Base-by-base conservation (phyloP, 2,888 invertebrate genomes). In the Himalopsyche tibetana region DNA sequence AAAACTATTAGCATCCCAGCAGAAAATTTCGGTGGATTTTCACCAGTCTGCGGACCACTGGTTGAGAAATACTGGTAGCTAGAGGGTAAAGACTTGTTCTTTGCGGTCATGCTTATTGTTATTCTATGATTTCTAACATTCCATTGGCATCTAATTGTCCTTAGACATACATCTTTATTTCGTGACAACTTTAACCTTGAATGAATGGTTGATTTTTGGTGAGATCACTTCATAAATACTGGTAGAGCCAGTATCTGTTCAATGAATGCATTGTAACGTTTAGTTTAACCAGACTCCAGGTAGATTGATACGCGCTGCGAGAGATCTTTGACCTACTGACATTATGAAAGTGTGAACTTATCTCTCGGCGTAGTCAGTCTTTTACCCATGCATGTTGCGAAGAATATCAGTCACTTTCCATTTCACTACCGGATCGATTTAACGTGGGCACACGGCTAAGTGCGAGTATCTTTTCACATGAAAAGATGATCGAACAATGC, bases 291-390 rank as follows among this genome's bases (percentile, higher is more conserved):
- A 4, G 42, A 82, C 19, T 83, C 42, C 36, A 38, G 80, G 80
- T 80, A 80, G 80, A 80, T 80, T 42, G 17, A 38, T 42, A 40
- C 15, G 55, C 55, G 55, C 28, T 12, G 56, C 55, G 38, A 36
- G 45, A 63, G 63, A 63, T 63, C 63, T 84, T 74, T 88, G 88
- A 88, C 88, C 88, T 81, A 88, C 86, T 88, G 87, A 86, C 88
- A 88, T 88, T 88, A 87, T 85, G 88, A 88, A 88, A 88, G 88
- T 88, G 81, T 83, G 81, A 85, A 87, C 85, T 84, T 55, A 82
- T 42, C 38, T 82, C 45, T 82, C 36, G 17, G 19, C 51, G 36
- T 38, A 82, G 69, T 56, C 51, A 56, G 55, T 28, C 82, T 28
- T 36, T 85, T 82, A 81, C 63, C 69, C 80, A 80, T 82, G 82